These are phyloP conservation scores for Muraenolepis orangiensis DNA, from an alignment of 2,797 vertebrate species.

Conservation along the genomic window DNA sequence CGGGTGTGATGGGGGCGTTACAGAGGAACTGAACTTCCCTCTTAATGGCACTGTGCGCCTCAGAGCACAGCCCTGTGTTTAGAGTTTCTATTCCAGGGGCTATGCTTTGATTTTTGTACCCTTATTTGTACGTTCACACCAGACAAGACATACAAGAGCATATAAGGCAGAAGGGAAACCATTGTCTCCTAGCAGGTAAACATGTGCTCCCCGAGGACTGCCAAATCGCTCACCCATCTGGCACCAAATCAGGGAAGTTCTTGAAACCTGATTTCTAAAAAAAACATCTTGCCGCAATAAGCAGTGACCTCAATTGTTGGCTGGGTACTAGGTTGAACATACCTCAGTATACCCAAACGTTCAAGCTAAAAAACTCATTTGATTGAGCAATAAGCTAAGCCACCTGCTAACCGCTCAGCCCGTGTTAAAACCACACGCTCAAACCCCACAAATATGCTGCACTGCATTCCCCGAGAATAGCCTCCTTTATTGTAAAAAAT, in stretches of 20 bases:
- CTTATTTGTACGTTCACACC: constrained; percentile 15
- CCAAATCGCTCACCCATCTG: constrained; percentile 34
- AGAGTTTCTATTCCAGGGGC: constrained; percentile 31
- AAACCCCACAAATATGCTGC: background rate
- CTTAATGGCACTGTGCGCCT: constrained; percentile 29
- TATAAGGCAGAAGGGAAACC: constrained; percentile 48
- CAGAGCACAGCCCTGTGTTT: constrained; percentile 10
- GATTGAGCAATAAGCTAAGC: too few relatives aligned
- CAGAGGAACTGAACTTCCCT: constrained; percentile 31
- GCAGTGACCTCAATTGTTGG: background rate
- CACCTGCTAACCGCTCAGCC: too few relatives aligned
- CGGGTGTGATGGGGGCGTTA: too few relatives aligned
- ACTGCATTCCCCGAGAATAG: background rate
- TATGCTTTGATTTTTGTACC: constrained; percentile 23
- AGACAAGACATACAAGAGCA: constrained; percentile 50
- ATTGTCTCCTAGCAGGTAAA: constrained; percentile 61
- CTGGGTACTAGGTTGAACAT: too few relatives aligned
- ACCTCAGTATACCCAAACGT: too few relatives aligned
- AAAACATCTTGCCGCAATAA: background rate
- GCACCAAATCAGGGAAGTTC: background rate
- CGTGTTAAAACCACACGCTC: too few relatives aligned
- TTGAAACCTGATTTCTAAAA: background rate
- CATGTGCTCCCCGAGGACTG: constrained; percentile 34
- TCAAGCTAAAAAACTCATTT: too few relatives aligned
- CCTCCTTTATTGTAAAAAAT: background rate